Evolutionary conservation across 2,797 vertebrate species (phyloP).

Genomic region (Ibycter americanus): DNA sequence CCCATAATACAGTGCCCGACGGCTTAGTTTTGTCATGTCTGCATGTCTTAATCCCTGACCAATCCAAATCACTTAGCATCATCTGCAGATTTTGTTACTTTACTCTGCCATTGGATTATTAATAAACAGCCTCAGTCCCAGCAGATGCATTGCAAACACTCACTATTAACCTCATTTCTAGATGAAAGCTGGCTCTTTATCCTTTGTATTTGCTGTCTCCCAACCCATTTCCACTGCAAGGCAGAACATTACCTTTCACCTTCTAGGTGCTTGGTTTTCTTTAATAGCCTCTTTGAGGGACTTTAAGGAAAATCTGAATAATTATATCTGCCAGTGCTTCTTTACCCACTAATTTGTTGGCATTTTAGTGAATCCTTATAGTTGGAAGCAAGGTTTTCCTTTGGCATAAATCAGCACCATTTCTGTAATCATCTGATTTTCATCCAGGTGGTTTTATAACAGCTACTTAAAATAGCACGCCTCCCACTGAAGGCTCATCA

Average conservation of each 20-base stretch:
- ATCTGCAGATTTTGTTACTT: background rate
- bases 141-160: background rate
- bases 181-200: background rate
- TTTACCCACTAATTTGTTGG: constrained; percentile 22
- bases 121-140: background rate
- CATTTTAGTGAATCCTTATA: background rate
- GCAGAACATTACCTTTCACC: background rate
- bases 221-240: background rate
- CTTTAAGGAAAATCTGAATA: background rate
- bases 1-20: background rate
- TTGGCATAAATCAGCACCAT: background rate
- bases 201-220: background rate
- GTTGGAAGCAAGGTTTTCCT: constrained; percentile 13
- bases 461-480: constrained; percentile 26
- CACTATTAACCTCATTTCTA: background rate
- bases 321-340: constrained; percentile 3
- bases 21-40: background rate
- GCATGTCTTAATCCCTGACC: background rate
- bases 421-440: constrained; percentile 33
- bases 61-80: background rate
- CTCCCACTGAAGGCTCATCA: constrained; percentile 20
- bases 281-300: background rate
- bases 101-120: background rate
- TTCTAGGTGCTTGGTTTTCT: background rate
- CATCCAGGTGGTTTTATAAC: constrained; percentile 30